Conservation (phyloP, 1,140 invertebrate genomes). For the Philopotamus ludificatus region DNA sequence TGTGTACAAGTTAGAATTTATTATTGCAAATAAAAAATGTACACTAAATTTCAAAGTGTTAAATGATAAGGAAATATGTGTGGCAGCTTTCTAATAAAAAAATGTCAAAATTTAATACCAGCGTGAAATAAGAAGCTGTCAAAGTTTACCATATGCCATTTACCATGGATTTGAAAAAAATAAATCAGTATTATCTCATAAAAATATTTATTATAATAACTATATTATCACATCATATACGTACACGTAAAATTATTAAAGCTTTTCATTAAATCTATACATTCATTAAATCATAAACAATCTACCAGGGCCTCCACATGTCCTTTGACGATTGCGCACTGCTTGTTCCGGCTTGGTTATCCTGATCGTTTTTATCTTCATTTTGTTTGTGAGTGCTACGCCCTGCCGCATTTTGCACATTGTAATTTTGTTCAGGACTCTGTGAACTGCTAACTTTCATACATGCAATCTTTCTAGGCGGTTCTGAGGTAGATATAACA, state of each 20-base stretch:
- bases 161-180: too few relatives aligned
- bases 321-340: slow-evolving; percentile 14
- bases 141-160: too few relatives aligned
- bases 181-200: too few relatives aligned
- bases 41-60: too few relatives aligned
- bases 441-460: slow-evolving; percentile 45
- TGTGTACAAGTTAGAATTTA: too few relatives aligned
- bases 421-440: slow-evolving; percentile 17
- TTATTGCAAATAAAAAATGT: too few relatives aligned
- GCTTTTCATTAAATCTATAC: neutral
- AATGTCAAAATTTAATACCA: too few relatives aligned
- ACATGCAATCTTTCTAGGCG: slow-evolving; percentile 46
- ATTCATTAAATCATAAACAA: slow-evolving; percentile 7
- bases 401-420: neutral
- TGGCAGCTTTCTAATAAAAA: too few relatives aligned
- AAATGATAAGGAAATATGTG: too few relatives aligned
- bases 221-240: too few relatives aligned
- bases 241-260: neutral
- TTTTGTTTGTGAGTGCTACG: slow-evolving; percentile 4
- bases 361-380: slow-evolving; percentile 15
- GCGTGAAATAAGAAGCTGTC: too few relatives aligned
- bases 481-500: slow-evolving; percentile 11
- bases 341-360: slow-evolving; percentile 17
- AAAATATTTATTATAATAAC: too few relatives aligned
- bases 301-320: slow-evolving; percentile 40